Conservation (phyloP, 2,797 vertebrate genomes). For the Sebastolobus alascanus region DNA sequence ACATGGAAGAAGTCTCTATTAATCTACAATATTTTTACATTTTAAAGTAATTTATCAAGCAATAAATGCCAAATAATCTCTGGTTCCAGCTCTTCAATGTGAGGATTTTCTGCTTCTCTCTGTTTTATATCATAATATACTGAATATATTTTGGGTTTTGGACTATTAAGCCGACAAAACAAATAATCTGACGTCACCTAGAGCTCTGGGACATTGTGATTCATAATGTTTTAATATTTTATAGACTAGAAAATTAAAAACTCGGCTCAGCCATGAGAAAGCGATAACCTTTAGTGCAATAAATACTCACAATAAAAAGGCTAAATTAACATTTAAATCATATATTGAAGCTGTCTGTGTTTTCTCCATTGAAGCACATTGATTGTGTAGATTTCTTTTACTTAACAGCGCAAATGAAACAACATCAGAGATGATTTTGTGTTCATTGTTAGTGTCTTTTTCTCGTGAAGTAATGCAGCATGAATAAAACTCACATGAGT, state of each 20-base stretch:
- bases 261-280: not conserved
- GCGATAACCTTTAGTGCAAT: not conserved
- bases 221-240: accelerated
- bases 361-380: not conserved
- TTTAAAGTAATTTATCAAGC: not conserved
- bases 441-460: not conserved
- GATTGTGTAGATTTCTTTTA: not conserved
- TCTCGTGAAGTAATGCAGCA: not conserved
- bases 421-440: not conserved
- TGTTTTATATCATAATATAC: too few relatives aligned
- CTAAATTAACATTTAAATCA: not conserved
- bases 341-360: too few relatives aligned
- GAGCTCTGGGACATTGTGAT: not conserved
- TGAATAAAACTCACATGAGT: slow-evolving; percentile 1
- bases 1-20: not conserved
- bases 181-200: too few relatives aligned
- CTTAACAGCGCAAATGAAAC: accelerated
- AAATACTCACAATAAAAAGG: not conserved
- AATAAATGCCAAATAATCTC: too few relatives aligned
- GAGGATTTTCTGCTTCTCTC: too few relatives aligned
- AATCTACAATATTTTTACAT: not conserved
- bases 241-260: not conserved
- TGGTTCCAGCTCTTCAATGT: too few relatives aligned
- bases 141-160: too few relatives aligned
- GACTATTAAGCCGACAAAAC: too few relatives aligned